These are phyloP conservation scores for Sternotherus odoratus DNA, from an alignment of 2,797 vertebrate genomes.

Conservation along the genomic window DNA sequence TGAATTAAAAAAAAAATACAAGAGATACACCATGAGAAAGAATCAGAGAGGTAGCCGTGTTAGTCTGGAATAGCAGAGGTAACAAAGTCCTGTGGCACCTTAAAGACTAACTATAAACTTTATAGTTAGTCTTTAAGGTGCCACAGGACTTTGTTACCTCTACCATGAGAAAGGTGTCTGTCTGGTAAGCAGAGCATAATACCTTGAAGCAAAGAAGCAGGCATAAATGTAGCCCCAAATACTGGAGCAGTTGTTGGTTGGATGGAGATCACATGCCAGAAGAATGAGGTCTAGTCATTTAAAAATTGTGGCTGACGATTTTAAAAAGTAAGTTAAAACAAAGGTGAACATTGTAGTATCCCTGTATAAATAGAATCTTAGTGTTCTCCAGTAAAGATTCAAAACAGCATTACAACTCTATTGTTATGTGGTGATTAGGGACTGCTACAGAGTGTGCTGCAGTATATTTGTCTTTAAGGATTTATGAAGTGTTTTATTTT, in stretches of 20 bases:
- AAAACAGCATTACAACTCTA: not conserved
- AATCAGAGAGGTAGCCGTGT: too few relatives aligned
- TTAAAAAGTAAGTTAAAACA: not conserved
- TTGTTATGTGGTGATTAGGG: not conserved
- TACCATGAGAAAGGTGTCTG: not conserved
- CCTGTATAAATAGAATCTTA: not conserved
- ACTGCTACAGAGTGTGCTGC: not conserved
- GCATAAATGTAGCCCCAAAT: not conserved
- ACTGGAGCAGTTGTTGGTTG: not conserved
- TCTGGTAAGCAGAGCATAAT: not conserved
- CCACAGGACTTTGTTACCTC: too few relatives aligned
- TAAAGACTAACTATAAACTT: too few relatives aligned
- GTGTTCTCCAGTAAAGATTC: rapidly evolving
- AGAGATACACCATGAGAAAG: not conserved
- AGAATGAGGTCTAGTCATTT: not conserved
- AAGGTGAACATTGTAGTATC: not conserved
- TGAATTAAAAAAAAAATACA: not conserved
- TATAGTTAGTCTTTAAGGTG: too few relatives aligned
- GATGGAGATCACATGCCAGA: not conserved
- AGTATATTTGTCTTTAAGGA: not conserved
- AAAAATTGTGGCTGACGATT: not conserved
- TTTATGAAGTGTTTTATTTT: constrained; percentile 16
- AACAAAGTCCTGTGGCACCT: too few relatives aligned
- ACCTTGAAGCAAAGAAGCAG: not conserved
- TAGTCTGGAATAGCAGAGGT: too few relatives aligned